Conservation (phyloP, 2,113 vertebrate species). For the Ammodytes marinus region DNA sequence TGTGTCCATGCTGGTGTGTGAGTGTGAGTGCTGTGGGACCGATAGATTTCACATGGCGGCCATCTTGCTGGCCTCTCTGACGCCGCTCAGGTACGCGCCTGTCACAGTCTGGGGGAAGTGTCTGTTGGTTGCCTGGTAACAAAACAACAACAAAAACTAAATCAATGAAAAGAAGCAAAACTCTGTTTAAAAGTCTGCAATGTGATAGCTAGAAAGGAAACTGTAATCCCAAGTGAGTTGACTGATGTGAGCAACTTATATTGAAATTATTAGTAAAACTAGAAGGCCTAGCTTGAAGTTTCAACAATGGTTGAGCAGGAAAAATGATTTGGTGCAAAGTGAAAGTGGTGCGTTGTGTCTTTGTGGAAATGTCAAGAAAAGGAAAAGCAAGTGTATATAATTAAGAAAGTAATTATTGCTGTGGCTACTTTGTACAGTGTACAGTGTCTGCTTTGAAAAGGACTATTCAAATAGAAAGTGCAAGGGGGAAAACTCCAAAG, state of each 20-base stretch:
- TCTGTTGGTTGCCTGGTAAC: conserved; percentile 92
- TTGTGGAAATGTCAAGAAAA: too few relatives aligned
- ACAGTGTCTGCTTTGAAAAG: neutral
- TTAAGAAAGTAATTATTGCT: too few relatives aligned
- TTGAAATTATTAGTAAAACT: neutral
- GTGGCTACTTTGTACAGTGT: too few relatives aligned
- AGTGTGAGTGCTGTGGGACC: conserved; percentile 6
- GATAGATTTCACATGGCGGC: conserved; percentile 87
- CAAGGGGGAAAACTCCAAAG: neutral
- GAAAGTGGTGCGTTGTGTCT: too few relatives aligned
- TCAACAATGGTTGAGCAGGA: too few relatives aligned
- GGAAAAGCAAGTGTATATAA: too few relatives aligned
- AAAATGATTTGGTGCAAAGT: too few relatives aligned
- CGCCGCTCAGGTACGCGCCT: conserved; percentile 96
- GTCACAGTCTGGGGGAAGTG: conserved; percentile 99
- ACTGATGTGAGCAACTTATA: neutral
- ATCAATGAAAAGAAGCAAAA: neutral
- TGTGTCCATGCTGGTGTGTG: conserved; percentile 70
- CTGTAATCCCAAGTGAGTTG: neutral
- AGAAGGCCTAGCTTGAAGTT: too few relatives aligned
- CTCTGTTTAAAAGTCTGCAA: neutral
- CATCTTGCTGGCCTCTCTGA: conserved; percentile 99
- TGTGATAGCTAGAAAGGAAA: neutral
- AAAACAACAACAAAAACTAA: neutral
- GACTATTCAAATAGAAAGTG: neutral